These are phyloP conservation scores for Drosophila gaucha DNA, from an alignment of 2,888 invertebrate species.

Conservation along the genomic window DNA sequence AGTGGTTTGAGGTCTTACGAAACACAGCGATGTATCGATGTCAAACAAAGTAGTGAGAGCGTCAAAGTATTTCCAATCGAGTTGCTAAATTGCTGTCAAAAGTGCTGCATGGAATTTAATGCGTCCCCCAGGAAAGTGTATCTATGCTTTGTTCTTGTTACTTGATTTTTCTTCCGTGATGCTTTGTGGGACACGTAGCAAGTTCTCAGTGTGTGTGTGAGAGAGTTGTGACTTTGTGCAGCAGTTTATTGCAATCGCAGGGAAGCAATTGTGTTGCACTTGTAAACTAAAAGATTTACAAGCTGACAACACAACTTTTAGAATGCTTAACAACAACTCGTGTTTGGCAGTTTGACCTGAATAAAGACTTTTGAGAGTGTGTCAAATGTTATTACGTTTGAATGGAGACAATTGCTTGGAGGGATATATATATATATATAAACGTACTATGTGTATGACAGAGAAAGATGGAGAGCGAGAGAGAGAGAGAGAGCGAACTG, in stretches of 20 bases:
- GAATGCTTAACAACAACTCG: constrained; percentile 14
- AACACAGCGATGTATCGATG: neutral
- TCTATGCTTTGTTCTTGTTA: neutral
- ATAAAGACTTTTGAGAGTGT: neutral
- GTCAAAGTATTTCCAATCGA: constrained; percentile 1
- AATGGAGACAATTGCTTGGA: neutral
- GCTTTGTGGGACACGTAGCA: constrained; percentile 16
- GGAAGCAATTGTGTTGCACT: constrained; percentile 32
- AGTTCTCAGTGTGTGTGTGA: constrained; percentile 4
- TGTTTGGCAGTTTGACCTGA: constrained; percentile 11
- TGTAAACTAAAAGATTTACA: constrained; percentile 31
- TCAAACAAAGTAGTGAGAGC: neutral
- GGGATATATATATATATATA: no score
- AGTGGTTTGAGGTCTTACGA: neutral
- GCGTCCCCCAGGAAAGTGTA: neutral
- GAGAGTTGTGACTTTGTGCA: constrained; percentile 28
- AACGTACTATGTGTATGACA: no score
- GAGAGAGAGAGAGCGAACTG: no score
- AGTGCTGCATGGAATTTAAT: constrained; percentile 6
- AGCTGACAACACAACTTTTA: constrained; percentile 27
- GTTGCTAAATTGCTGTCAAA: constrained; percentile 16
- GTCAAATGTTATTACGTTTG: neutral
- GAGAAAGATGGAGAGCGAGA: no score
- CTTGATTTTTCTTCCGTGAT: neutral
- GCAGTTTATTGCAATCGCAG: constrained; percentile 33